A percentile compares a stretch with the other conserved stretches of the same genome.
These are phyloP conservation scores for Alosa alosa DNA, from an alignment of 2,113 vertebrate genomes.

Conservation along the genomic window DNA sequence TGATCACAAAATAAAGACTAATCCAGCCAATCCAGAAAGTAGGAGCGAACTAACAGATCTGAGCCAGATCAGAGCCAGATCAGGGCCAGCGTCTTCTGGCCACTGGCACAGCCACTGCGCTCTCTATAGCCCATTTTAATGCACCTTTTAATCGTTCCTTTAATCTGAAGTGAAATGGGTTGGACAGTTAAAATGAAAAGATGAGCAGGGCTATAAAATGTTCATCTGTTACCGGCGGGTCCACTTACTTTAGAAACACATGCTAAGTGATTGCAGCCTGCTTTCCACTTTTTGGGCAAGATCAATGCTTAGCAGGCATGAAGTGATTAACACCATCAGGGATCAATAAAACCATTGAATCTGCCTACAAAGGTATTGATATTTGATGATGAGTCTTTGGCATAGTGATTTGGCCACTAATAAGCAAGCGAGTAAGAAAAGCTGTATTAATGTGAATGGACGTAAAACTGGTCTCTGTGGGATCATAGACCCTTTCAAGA, in stretches of 20 bases:
- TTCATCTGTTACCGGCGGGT: background rate
- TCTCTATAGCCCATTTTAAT: background rate
- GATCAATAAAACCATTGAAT: background rate
- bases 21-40: background rate
- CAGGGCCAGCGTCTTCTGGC: background rate
- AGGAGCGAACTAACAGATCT: background rate
- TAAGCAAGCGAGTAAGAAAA: background rate
- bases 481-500: background rate
- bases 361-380: background rate
- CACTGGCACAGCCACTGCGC: background rate
- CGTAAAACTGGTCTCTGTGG: background rate
- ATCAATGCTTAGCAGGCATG: conserved; percentile 3
- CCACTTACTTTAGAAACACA: background rate
- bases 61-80: background rate
- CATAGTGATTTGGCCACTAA: background rate
- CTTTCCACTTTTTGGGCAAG: background rate
- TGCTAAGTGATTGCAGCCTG: background rate
- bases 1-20: no score
- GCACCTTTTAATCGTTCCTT: background rate
- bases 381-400: background rate
- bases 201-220: background rate
- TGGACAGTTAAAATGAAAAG: background rate
- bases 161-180: background rate
- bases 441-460: background rate
- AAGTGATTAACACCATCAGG: background rate